These are phyloP conservation scores for Dascillus cervinus DNA, from an alignment of 2,888 invertebrate species.

Conservation along the genomic window DNA sequence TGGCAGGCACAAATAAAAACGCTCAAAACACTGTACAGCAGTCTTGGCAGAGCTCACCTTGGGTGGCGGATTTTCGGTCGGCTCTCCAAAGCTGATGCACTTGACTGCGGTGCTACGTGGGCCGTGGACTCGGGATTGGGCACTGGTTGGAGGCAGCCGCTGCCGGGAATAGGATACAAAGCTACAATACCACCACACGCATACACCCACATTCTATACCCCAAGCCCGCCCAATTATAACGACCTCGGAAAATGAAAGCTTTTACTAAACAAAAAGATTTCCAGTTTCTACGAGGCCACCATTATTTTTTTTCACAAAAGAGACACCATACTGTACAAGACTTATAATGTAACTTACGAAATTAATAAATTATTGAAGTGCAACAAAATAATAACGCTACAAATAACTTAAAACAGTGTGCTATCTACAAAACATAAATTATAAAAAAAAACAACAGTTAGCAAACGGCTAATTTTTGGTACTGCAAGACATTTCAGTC, in stretches of 20 bases:
- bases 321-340: conserved; percentile 12
- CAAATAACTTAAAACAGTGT: conserved; percentile 23
- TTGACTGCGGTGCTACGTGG: conserved; percentile 44
- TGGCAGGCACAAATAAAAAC: too few relatives aligned
- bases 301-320: conserved; percentile 6
- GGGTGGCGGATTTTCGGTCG: conserved; percentile 29
- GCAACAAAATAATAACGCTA: conserved; percentile 26
- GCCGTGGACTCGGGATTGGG: conserved; percentile 33
- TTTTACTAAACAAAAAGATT: too few relatives aligned
- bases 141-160: conserved; percentile 37
- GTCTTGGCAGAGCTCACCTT: conserved; percentile 38
- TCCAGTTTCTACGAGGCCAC: too few relatives aligned
- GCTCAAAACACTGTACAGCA: too few relatives aligned
- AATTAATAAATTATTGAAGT: conserved; percentile 19
- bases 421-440: conserved; percentile 21
- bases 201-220: conserved; percentile 30
- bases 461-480: conserved; percentile 22
- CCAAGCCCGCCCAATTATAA: conserved; percentile 29
- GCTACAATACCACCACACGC: conserved; percentile 38
- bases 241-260: conserved; percentile 10
- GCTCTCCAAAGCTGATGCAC: conserved; percentile 44
- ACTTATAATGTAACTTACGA: conserved; percentile 9
- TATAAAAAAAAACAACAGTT: conserved; percentile 24
- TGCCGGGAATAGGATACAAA: conserved; percentile 41
- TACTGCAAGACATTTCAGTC: conserved; percentile 20